Conservation (phyloP, 1,140 invertebrate species). For the Monochamus saltuarius region DNA sequence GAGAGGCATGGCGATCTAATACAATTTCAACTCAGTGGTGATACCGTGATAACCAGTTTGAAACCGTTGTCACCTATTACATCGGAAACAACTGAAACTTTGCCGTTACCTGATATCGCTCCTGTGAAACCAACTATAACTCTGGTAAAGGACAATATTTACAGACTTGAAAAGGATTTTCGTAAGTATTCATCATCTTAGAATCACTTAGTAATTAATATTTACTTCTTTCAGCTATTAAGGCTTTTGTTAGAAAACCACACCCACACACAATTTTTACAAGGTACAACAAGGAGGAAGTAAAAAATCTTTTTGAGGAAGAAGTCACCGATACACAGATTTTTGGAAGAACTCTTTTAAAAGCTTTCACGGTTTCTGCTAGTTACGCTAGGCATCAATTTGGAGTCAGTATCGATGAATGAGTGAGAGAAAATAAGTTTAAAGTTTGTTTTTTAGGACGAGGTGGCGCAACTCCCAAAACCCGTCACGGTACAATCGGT, state of each 20-base stretch:
- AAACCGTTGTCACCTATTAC: constrained; percentile 59
- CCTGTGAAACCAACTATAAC: constrained; percentile 72
- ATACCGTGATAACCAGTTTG: constrained; percentile 66
- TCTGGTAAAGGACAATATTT: constrained; percentile 65
- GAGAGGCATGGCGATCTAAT: constrained; percentile 64
- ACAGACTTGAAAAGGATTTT: constrained; percentile 62
- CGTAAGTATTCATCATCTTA: constrained; percentile 61
- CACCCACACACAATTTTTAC: constrained; percentile 75
- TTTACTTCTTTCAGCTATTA: constrained; percentile 57
- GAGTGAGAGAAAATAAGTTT: background rate
- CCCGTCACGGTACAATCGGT: constrained; percentile 81
- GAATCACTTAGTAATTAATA: background rate
- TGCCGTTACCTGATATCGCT: constrained; percentile 66
- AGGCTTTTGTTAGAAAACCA: constrained; percentile 48
- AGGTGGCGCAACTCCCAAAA: constrained; percentile 66
- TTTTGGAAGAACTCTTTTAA: constrained; percentile 65
- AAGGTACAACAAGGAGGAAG: constrained; percentile 62
- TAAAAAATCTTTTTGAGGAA: constrained; percentile 68
- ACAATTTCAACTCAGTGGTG: constrained; percentile 63
- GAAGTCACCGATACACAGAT: constrained; percentile 66
- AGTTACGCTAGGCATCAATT: constrained; percentile 69
- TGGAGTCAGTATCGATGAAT: constrained; percentile 58
- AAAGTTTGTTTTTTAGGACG: constrained; percentile 54
- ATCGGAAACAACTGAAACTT: constrained; percentile 48
- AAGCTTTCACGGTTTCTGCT: constrained; percentile 70